phyloP scores from a whole-genome alignment of 2,113 vertebrate species.

The Anolis carolinensis region DNA sequence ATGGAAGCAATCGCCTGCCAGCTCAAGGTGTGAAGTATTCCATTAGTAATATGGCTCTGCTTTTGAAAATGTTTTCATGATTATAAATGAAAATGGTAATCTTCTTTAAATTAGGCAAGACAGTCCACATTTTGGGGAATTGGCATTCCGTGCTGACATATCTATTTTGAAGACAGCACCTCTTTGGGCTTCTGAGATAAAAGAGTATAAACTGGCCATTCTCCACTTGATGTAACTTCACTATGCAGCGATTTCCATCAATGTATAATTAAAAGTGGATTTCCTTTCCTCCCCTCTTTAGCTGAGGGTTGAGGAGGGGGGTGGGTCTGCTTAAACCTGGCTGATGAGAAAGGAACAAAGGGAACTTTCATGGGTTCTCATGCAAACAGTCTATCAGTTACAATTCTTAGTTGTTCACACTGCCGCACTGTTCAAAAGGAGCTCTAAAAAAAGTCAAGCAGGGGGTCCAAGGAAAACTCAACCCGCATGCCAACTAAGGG shows the following conservation, averaged over 20 bases:
- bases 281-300: slow-evolving; percentile 77
- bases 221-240: slow-evolving; percentile 74
- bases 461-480: slow-evolving; percentile 80
- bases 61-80: slow-evolving; percentile 48
- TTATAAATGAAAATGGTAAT: slow-evolving; percentile 44
- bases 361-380: slow-evolving; percentile 80
- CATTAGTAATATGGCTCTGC: slow-evolving; percentile 25
- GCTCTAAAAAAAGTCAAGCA: slow-evolving; percentile 80
- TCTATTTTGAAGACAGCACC: slow-evolving; percentile 52
- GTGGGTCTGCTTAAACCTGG: slow-evolving; percentile 73
- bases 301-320: slow-evolving; percentile 56
- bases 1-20: slow-evolving; percentile 1
- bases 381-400: slow-evolving; percentile 83
- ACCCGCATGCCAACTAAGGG: slow-evolving; percentile 76
- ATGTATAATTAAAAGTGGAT: slow-evolving; percentile 85
- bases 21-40: slow-evolving; percentile 34
- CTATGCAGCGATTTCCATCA: slow-evolving; percentile 77
- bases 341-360: slow-evolving; percentile 79
- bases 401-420: slow-evolving; percentile 79
- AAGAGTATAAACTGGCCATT: slow-evolving; percentile 75
- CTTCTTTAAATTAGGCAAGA: slow-evolving; percentile 63
- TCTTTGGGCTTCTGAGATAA: slow-evolving; percentile 70
- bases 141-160: slow-evolving; percentile 52
- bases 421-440: slow-evolving; percentile 78
- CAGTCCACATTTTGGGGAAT: slow-evolving; percentile 45